Percentiles rank a stretch among this genome's conserved stretches.
Evolutionary conservation across 1,140 invertebrate species (phyloP).

Genomic region (Pseudachorutes palmiensis): DNA sequence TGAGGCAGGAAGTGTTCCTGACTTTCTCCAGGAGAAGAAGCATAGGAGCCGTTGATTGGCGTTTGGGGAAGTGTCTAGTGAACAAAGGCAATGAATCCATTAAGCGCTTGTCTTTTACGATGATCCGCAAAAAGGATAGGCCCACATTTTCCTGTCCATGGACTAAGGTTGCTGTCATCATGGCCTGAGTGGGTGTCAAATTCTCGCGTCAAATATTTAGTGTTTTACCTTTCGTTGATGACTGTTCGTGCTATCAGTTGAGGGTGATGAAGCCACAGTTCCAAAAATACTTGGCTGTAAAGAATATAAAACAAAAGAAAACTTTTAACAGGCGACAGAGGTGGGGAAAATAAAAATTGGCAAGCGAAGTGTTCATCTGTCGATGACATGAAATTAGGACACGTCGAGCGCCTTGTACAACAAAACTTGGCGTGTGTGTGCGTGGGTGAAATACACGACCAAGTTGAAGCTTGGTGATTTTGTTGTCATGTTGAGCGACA

Average conservation of each 20-base stretch:
- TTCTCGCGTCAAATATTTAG: too few species aligned
- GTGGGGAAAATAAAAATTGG: not conserved
- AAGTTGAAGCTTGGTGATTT: too few species aligned
- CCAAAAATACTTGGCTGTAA: constrained; percentile 58
- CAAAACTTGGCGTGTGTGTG: not conserved
- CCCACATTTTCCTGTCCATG: too few species aligned
- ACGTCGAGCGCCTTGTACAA: not conserved
- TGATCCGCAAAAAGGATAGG: too few species aligned
- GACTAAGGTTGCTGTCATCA: too few species aligned
- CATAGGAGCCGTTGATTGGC: constrained; percentile 25
- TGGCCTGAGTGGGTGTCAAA: too few species aligned
- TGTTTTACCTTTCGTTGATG: constrained; percentile 31
- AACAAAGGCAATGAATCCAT: constrained; percentile 10
- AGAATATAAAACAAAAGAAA: constrained; percentile 37
- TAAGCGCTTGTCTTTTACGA: not conserved
- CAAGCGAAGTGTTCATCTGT: not conserved
- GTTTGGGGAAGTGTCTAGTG: constrained; percentile 38
- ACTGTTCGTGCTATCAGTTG: constrained; percentile 40
- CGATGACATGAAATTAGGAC: not conserved
- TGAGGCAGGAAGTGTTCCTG: constrained; percentile 14
- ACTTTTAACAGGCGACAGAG: not conserved
- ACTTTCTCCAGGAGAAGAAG: constrained; percentile 4
- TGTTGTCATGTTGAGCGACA: too few species aligned
- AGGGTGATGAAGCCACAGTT: constrained; percentile 53
- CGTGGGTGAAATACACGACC: not conserved